Conservation (phyloP, 2,888 invertebrate genomes). For the Phyto melanocephala region DNA sequence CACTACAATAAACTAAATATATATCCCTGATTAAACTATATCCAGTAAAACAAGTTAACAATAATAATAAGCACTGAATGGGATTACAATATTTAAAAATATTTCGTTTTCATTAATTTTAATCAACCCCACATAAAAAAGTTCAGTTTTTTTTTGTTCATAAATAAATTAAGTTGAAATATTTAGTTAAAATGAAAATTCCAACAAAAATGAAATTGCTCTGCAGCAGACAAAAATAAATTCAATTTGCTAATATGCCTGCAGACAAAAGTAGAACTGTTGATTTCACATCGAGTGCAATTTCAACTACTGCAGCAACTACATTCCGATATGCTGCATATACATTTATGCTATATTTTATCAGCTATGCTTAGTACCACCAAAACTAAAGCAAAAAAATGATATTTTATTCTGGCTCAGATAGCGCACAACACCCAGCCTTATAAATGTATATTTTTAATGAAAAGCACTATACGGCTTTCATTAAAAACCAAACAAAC, state of each 20-base stretch:
- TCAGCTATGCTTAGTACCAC: no score
- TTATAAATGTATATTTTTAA: slow-evolving; percentile 28
- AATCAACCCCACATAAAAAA: slow-evolving; percentile 2
- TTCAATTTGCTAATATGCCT: slow-evolving; percentile 64
- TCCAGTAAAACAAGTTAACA: no score
- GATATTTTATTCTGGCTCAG: background rate
- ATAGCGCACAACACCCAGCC: background rate
- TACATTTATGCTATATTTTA: no score
- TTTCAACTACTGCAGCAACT: background rate
- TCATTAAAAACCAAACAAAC: slow-evolving; percentile 49
- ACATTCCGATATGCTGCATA: background rate
- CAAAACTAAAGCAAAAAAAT: background rate
- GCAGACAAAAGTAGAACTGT: slow-evolving; percentile 48
- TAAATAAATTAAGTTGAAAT: slow-evolving; percentile 48
- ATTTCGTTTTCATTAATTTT: slow-evolving; percentile 18
- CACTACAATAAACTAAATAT: no score
- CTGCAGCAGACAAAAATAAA: slow-evolving; percentile 50
- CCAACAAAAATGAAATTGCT: slow-evolving; percentile 49
- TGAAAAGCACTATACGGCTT: slow-evolving; percentile 45
- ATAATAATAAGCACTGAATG: no score
- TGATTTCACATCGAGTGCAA: slow-evolving; percentile 17
- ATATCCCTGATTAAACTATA: no score
- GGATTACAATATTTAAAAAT: slow-evolving; percentile 22
- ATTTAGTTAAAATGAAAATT: slow-evolving; percentile 51
- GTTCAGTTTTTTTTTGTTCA: background rate